These are phyloP conservation scores for Spea bombifrons DNA, from an alignment of 2,113 vertebrate species.

Conservation along the genomic window DNA sequence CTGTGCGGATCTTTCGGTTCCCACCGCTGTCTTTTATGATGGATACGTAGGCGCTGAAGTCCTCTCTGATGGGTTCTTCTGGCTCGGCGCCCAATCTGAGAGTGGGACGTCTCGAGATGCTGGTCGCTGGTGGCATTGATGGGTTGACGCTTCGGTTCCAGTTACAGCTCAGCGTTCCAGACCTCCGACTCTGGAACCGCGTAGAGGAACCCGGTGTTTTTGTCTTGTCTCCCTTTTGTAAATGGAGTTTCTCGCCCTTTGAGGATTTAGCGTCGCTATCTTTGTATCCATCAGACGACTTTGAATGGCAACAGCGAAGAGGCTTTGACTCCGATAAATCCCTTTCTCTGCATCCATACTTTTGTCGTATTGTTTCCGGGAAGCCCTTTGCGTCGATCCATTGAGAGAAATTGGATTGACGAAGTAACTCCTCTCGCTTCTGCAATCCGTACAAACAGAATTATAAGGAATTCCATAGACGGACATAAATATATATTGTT, in stretches of 20 bases:
- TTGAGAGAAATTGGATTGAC: conserved; percentile 17
- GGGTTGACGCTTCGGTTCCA: conserved; percentile 56
- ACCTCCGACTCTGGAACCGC: background rate
- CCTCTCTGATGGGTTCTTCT: background rate
- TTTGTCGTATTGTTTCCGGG: background rate
- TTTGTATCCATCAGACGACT: background rate
- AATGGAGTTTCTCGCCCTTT: background rate
- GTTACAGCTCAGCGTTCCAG: background rate
- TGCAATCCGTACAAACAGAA: conserved; percentile 36
- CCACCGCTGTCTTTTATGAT: background rate
- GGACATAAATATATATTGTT: too few relatives aligned
- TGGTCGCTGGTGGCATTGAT: background rate
- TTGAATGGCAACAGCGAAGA: background rate
- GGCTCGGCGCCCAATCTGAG: conserved; percentile 45
- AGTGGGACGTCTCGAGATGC: background rate
- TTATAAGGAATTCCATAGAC: too few relatives aligned
- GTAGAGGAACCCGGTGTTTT: background rate
- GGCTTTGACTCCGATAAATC: background rate
- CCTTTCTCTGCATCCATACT: background rate
- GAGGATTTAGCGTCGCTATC: background rate
- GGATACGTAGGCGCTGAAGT: conserved; percentile 49
- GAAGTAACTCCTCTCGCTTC: conserved; percentile 45
- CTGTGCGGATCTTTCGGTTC: background rate
- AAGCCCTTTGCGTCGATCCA: conserved; percentile 50
- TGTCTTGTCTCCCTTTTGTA: background rate